Conservation (phyloP, 2,797 vertebrate species). For the Anabacerthia variegaticeps region DNA sequence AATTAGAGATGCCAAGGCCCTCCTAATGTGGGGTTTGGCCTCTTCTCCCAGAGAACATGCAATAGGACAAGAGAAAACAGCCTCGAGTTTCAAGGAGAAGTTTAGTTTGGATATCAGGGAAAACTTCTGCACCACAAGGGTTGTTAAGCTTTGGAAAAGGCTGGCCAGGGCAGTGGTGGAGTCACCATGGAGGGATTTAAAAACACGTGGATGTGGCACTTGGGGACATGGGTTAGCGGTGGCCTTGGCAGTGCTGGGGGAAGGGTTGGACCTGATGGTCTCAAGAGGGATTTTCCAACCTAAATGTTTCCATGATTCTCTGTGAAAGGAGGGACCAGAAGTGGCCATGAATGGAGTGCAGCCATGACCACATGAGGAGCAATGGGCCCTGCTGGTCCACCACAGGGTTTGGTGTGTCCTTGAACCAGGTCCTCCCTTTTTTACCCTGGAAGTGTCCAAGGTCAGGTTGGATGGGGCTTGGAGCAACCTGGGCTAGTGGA, state of each 20-base stretch:
- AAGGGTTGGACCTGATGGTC: background rate
- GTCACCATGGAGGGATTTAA: background rate
- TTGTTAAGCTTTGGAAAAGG: background rate
- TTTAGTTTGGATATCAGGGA: background rate
- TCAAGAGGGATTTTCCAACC: background rate
- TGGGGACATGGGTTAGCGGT: accelerated
- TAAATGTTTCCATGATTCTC: background rate
- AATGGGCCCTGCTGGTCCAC: background rate
- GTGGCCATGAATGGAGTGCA: background rate
- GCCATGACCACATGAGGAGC: background rate
- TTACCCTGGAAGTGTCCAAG: background rate
- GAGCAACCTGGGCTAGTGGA: no score
- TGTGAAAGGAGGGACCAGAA: background rate
- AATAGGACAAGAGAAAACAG: background rate
- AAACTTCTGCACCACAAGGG: background rate
- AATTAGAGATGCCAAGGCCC: background rate
- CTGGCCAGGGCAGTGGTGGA: no score
- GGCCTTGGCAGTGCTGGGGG: background rate
- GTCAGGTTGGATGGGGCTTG: background rate
- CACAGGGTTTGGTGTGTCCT: background rate
- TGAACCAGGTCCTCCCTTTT: background rate
- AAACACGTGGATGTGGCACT: accelerated
- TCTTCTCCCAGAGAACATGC: background rate
- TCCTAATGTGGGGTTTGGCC: accelerated
- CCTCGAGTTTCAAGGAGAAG: background rate